Evolutionary conservation across 2,797 vertebrate genomes (phyloP).

Genomic region (Sciaenops ocellatus): DNA sequence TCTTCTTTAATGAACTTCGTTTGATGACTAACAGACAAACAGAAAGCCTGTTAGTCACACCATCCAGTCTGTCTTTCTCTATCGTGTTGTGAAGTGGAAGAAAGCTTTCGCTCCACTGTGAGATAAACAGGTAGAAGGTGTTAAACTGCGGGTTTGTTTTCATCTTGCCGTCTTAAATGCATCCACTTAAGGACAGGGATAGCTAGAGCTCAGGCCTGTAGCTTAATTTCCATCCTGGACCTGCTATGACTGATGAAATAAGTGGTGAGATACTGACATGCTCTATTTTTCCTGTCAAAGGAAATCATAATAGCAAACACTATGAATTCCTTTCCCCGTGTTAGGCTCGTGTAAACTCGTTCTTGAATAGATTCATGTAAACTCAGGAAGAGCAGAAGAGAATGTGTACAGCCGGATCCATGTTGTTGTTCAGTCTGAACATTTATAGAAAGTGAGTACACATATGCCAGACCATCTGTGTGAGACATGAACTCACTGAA

Average conservation of each 20-base stretch:
- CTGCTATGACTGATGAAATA: background rate
- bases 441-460: background rate
- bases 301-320: conserved; percentile 55
- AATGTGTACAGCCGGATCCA: background rate
- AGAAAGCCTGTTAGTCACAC: conserved; percentile 51
- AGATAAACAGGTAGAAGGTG: conserved; percentile 22
- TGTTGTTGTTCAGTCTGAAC: background rate
- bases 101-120: background rate
- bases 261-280: conserved; percentile 19
- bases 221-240: background rate
- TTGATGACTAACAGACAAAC: conserved; percentile 58
- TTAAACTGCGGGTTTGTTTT: background rate
- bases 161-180: background rate
- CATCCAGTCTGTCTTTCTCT: conserved; percentile 25
- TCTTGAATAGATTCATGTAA: conserved; percentile 35
- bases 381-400: conserved; percentile 51
- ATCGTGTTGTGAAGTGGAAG: conserved; percentile 42
- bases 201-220: background rate
- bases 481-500: background rate
- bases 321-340: conserved; percentile 52
- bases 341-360: conserved; percentile 20
- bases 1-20: conserved; percentile 49
- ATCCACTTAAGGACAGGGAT: background rate
- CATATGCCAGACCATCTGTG: background rate
- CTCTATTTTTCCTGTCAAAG: conserved; percentile 42